A percentile compares a stretch with the other conserved stretches of the same genome.
These are phyloP conservation scores for Coleophora deauratella DNA, from an alignment of 2,888 invertebrate genomes.

Conservation along the genomic window DNA sequence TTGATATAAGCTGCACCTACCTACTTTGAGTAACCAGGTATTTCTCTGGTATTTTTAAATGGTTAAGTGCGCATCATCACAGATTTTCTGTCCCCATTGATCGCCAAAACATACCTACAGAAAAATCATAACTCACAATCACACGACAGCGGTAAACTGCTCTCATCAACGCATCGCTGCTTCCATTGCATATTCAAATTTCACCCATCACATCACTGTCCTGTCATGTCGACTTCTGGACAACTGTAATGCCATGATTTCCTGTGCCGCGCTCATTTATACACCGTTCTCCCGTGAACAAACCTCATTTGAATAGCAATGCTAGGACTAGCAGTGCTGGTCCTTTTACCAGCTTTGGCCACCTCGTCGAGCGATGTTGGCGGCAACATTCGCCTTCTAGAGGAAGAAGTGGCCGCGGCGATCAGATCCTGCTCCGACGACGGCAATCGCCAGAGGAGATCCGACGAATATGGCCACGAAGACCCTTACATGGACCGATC, in stretches of 20 bases:
- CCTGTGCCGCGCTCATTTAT: constrained; percentile 39
- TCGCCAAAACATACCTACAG: too few relatives aligned
- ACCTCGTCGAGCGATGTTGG: constrained; percentile 34
- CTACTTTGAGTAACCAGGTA: too few relatives aligned
- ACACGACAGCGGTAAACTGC: too few relatives aligned
- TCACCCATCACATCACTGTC: constrained; percentile 17
- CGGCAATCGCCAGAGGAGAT: constrained; percentile 9
- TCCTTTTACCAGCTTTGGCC: constrained; percentile 32
- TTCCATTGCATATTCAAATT: constrained; percentile 9
- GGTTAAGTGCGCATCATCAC: too few relatives aligned
- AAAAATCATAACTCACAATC: too few relatives aligned
- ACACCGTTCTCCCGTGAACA: constrained; percentile 9
- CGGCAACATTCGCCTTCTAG: constrained; percentile 56
- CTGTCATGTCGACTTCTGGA: constrained; percentile 40
- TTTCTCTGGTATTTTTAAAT: too few relatives aligned
- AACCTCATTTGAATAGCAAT: background rate
- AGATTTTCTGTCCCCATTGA: too few relatives aligned
- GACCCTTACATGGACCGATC: constrained; percentile 26
- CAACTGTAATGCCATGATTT: constrained; percentile 37
- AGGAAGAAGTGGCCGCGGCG: constrained; percentile 54
- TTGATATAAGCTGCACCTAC: too few relatives aligned
- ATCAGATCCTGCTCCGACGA: constrained; percentile 36
- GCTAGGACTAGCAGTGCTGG: background rate
- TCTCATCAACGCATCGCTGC: background rate
- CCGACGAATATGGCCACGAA: constrained; percentile 23